Base-by-base conservation (phyloP, 2,888 invertebrate genomes). In the Anagyrus pseudococci region DNA sequence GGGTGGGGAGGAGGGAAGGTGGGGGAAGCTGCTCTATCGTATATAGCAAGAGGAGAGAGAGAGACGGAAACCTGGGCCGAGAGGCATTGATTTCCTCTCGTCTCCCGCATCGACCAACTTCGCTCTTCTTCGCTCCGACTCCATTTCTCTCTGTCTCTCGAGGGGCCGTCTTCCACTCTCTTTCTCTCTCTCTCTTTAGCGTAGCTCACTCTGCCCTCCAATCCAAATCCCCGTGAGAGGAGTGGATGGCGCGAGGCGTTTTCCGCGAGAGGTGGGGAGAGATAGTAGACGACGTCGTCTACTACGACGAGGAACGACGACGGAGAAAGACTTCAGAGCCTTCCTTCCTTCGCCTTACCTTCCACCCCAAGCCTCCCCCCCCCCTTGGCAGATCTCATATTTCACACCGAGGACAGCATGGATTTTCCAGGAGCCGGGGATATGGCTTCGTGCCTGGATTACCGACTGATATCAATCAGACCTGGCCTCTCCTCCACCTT, bases 31-130 rank as follows among this genome's bases (percentile, higher is more conserved):
- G 22, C 22, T 20, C 8, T n/a, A n/a, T n/a, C n/a, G n/a, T n/a
- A n/a, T 43, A 71, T 70, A 71, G 68, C 67, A 71, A 73, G 69
- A 70, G 58, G 72, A 71, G 74, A 72, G 72, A 58, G 17, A n/a
- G 17, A 26, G 43, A 23, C 23, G 44, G 17, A 41, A 37, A 23
- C 3, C 10, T 10, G 58, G 22, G 10, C 22, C 43, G 50, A 8
- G 25, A 73, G 71, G 79, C 79, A 79, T 80, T 79, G 80, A 80
- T 80, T 80, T 80, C 79, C 76, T 76, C 79, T 79, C 78, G 75
- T 77, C 77, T 19, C 17, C 23, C 4, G 25, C 25, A 2, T 7
- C 23, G 25, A 23, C 8, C 2, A n/a, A n/a, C n/a, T n/a, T n/a
- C n/a, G n/a, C n/a, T n/a, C n/a, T n/a, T n/a, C n/a, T n/a, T n/a